Evolutionary conservation across 2,797 vertebrate genomes (phyloP).

Genomic region (Mallotus villosus): DNA sequence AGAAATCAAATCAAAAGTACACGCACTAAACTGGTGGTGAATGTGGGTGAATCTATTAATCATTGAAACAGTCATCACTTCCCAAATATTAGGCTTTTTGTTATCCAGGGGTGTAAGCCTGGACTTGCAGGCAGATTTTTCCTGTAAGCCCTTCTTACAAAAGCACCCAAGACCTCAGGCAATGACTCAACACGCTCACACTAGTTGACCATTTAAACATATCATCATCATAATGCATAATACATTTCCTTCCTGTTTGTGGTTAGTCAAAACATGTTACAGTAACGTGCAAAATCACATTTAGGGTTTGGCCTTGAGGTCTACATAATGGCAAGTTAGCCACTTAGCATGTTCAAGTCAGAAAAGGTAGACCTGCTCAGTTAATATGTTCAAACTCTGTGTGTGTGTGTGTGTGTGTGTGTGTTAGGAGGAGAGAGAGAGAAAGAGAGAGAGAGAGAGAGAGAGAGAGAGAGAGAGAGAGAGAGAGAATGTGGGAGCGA

Average conservation of each 20-base stretch:
- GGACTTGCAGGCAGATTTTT: background rate
- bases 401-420: conserved; percentile 11
- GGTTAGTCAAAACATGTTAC: background rate
- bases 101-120: background rate
- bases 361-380: background rate
- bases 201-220: too few species aligned
- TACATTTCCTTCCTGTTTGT: too few species aligned
- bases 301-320: conserved; percentile 6
- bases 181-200: too few species aligned
- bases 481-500: conserved; percentile 5
- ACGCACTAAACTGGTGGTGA: background rate
- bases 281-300: conserved; percentile 5
- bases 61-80: too few species aligned
- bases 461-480: too few species aligned
- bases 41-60: conserved; percentile 13
- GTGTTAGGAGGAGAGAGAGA: background rate
- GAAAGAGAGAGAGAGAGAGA: background rate
- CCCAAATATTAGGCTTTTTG: too few species aligned
- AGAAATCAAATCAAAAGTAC: conserved; percentile 8
- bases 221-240: too few species aligned
- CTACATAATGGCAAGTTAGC: background rate
- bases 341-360: too few species aligned
- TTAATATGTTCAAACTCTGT: background rate
- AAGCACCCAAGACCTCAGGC: too few species aligned
- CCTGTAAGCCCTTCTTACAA: background rate